Base-by-base conservation (phyloP, 2,113 vertebrate genomes). In the Malurus alboscapulatus region DNA sequence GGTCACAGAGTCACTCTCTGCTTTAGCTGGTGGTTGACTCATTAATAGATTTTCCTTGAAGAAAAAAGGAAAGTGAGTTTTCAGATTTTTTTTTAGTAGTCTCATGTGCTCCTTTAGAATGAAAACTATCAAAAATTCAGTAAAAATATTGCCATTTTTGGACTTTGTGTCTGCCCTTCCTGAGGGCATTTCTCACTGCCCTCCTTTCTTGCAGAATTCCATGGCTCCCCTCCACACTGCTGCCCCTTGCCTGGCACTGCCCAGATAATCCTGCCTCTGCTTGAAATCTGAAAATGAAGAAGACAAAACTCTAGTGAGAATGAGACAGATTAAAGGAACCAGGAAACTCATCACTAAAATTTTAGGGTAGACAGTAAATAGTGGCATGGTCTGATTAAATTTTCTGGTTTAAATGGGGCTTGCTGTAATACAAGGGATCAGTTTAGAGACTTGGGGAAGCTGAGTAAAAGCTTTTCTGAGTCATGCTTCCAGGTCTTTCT, bases 1-100 rank as follows among this genome's bases (percentile, higher is more conserved):
- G 83, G 88, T 86, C 88, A 92, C n/a, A 53, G 61, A 88, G 86
- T 78, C 76, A 55, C 17, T 65, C 72, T 88, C 65, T 9, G n/a
- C 45, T 94, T 92, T 63, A 92, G 65, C 40, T 53, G 25, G 18
- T 86, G 48, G 51, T 78, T 90, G 69, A 95, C 32, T 83, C 63
- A 55, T 90, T 84, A 96, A 73, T 76, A 58, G 63, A 44, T 88
- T 89, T 91, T 84, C n/a, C 29, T 48, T 80, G 34, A 90, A 88
- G 72, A 85, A 95, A 85, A 79, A 90, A 88, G 72, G 83, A 95
- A 85, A 79, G 17, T n/a, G 22, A 48, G 22, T 42, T 91, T 84
- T 77, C 38, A 83, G 71, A 9, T n/a, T 50, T 34, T 9, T 5
- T 53, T 66, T 18, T 29, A 3, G 22, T 27, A 44, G 10, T 58